Conservation (phyloP, 2,113 vertebrate genomes). For the Eublepharis macularius region DNA sequence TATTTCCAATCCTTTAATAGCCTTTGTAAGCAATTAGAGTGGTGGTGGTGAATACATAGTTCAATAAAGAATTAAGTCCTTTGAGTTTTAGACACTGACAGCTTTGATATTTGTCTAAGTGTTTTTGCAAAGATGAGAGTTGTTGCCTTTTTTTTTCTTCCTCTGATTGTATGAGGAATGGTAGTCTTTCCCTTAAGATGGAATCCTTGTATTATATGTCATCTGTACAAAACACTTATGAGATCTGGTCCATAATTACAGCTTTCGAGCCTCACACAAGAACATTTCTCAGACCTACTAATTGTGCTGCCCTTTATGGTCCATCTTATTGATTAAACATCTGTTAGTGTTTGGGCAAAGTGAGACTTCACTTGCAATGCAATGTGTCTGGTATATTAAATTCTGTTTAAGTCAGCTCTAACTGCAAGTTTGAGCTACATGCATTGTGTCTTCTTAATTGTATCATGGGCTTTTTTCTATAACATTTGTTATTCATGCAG, state of each 20-base stretch:
- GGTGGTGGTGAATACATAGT: not conserved
- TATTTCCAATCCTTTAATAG: not conserved
- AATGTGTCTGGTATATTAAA: slow-evolving; percentile 64
- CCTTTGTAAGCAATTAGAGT: not conserved
- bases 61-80: not conserved
- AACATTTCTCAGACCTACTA: slow-evolving; percentile 60
- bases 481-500: slow-evolving; percentile 31
- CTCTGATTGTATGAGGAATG: slow-evolving; percentile 40
- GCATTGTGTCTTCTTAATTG: slow-evolving; percentile 45
- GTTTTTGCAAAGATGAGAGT: slow-evolving; percentile 28
- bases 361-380: slow-evolving; percentile 57
- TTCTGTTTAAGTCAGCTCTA: slow-evolving; percentile 57
- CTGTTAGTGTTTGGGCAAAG: slow-evolving; percentile 61
- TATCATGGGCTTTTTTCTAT: slow-evolving; percentile 15
- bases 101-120: slow-evolving; percentile 42
- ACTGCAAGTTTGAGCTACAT: slow-evolving; percentile 54
- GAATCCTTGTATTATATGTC: slow-evolving; percentile 57
- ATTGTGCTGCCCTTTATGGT: slow-evolving; percentile 61
- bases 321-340: slow-evolving; percentile 69
- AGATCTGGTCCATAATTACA: slow-evolving; percentile 69
- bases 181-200: slow-evolving; percentile 32
- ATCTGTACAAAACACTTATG: slow-evolving; percentile 66
- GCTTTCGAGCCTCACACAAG: slow-evolving; percentile 62
- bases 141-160: slow-evolving; percentile 20
- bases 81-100: slow-evolving; percentile 2